A percentile compares a stretch with the other conserved stretches of the same genome.
Evolutionary conservation across 2,113 vertebrate species (phyloP).

Genomic region (Pangasianodon gigas): DNA sequence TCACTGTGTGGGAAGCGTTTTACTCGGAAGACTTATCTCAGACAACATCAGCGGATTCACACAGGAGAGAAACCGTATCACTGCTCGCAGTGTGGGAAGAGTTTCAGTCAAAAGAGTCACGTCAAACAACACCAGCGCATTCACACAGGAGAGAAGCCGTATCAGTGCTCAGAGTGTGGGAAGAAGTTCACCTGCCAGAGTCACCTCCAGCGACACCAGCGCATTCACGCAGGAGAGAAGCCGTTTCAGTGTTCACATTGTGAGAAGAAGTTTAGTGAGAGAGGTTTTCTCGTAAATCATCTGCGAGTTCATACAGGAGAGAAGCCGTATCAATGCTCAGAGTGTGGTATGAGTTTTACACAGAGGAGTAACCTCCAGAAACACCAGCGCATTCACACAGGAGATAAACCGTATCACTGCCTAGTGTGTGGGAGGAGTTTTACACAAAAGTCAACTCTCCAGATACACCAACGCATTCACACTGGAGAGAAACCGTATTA

Average conservation of each 20-base stretch:
- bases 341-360: background rate
- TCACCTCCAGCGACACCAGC: constrained; percentile 6
- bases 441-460: background rate
- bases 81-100: background rate
- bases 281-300: background rate
- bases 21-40: background rate
- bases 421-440: background rate
- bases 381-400: constrained; percentile 7
- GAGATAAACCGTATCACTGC: background rate
- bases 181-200: background rate
- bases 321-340: background rate
- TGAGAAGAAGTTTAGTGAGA: background rate
- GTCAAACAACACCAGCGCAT: constrained; percentile 18
- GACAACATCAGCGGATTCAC: constrained; percentile 1
- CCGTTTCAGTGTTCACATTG: background rate
- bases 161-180: background rate
- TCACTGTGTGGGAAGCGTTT: background rate
- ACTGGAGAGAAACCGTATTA: constrained; percentile 12
- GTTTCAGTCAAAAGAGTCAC: background rate
- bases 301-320: background rate
- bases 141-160: background rate
- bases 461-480: background rate
- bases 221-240: background rate
- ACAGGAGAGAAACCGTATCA: constrained; percentile 5
- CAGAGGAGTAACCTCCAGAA: background rate